These are phyloP conservation scores for Helostoma temminkii DNA, from an alignment of 2,797 vertebrate genomes.

Conservation along the genomic window DNA sequence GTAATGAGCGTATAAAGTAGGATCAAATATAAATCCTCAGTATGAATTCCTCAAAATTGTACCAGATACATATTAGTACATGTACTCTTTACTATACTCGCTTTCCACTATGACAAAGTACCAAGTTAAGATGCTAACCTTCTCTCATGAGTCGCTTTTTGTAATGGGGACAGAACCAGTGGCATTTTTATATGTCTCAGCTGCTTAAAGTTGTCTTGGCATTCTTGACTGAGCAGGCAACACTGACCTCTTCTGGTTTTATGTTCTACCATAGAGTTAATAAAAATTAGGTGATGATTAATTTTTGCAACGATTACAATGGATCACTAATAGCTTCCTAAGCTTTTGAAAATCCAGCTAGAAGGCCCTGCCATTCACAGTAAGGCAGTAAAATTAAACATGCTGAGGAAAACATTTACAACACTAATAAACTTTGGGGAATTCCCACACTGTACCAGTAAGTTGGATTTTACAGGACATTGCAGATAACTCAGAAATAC, in stretches of 20 bases:
- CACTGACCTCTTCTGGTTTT: constrained; percentile 74
- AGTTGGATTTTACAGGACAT: constrained; percentile 15
- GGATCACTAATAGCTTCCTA: constrained; percentile 3
- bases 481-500: constrained; percentile 35
- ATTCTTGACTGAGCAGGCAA: constrained; percentile 34
- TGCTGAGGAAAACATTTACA: constrained; percentile 38
- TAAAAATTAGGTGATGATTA: background rate
- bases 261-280: constrained; percentile 2
- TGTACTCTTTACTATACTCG: background rate
- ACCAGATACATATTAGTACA: background rate
- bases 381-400: constrained; percentile 30
- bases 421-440: constrained; percentile 25
- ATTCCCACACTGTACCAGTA: background rate
- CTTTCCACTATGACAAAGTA: constrained; percentile 5
- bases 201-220: constrained; percentile 30
- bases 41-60: background rate
- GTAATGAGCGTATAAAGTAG: background rate
- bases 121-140: constrained; percentile 8
- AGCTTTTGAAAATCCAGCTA: background rate
- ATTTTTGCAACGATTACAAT: constrained; percentile 2
- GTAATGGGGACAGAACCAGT: constrained; percentile 37
- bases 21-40: background rate
- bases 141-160: constrained; percentile 38
- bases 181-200: constrained; percentile 52
- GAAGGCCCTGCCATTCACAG: background rate